Evolutionary conservation across 2,888 invertebrate genomes (phyloP), one percentile per base, ranked within the genome.

Genomic region (Buathra laborator): DNA sequence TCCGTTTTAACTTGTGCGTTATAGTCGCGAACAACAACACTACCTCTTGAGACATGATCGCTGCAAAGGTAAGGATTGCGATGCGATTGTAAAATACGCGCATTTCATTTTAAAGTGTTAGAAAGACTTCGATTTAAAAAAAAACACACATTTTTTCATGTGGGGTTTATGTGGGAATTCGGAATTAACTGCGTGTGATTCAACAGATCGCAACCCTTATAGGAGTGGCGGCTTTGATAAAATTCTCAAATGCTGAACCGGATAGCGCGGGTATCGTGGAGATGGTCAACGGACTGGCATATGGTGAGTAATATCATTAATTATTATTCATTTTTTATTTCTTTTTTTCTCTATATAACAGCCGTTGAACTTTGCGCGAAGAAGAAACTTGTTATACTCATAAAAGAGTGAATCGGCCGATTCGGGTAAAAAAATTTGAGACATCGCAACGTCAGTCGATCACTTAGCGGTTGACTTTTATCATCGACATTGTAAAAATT

Each of bases 201-300:
- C 3, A 53, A 68, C 64, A 86, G 86, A 82, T 87, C 48, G 67
- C 85, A 46, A 81, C 82, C 56, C 67, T 89, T 48, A 44, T 89
- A 51, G 83, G 85, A 59, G 85, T 87, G 62, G 74, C 51, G 77
- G 82, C 86, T 32, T 66, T 86, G 53, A 16, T 81, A n/a, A 82
- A 62, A 53, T 67, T 83, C n/a, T 68, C 75, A 24, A 81, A 56
- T 37, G 90, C 90, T 19, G 51, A 78, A 29, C 92, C 94, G 16
- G 94, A 94, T 82, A 94, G 94, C 81, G 94, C 94, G 16, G 94
- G 94, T n/a, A 90, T 92, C 48, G 93, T 94, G n/a, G 92, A 92
- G 80, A 92, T 94, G 92, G 89, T 90, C 44, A 91, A 93, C 56
- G 94, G 94, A 85, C 89, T 94, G 67, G 94, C 94, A 46, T 94